Base-by-base conservation (phyloP, 2,113 vertebrate species). In the Tauraco erythrolophus region DNA sequence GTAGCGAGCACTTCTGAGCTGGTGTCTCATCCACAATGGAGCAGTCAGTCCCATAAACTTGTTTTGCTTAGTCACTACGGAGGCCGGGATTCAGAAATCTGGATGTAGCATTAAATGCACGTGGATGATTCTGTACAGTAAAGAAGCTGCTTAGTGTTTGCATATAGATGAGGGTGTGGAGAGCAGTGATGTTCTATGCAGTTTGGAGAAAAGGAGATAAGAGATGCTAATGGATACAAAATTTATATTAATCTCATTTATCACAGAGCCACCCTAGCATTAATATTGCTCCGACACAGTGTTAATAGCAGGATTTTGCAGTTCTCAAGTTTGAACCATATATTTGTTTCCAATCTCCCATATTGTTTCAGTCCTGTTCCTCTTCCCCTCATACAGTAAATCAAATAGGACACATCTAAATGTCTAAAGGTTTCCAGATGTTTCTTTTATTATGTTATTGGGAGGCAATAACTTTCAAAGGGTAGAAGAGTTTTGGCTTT, bases 401-500 rank as follows among this genome's bases (percentile, higher is more conserved):
- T 95, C 74, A 88, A 62, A 89, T 25, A 70, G 46, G 84, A 83
- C 35, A 2, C 45, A 58, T 11, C 58, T 82, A 48, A 86, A 77
- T 72, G 65, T 62, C 33, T 62, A 48, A 88, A 94, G 62, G 33
- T 71, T 95, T 72, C 81, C 89, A 96, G 62, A 60, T 93, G 68
- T 60, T 92, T 77, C 57, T 85, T 83, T 81, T 57, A 56, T 86
- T 57, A 68, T 37, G 28, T 83, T 92, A 56, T 88, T 57, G 57
- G 54, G 77, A 94, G 23, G 62, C 62, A 92, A 43, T 75, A 83
- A 71, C 78, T 71, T 94, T 39, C 53, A 92, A 89, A 96, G 78
- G 50, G 48, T 48, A 82, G 46, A 83, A 53, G 66, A 61, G 77
- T 57, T 90, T 70, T 60, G 71, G 56, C 46, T 94, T 0, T 66